Base-by-base conservation (phyloP, 2,113 vertebrate species). In the Cynocephalus volans region DNA sequence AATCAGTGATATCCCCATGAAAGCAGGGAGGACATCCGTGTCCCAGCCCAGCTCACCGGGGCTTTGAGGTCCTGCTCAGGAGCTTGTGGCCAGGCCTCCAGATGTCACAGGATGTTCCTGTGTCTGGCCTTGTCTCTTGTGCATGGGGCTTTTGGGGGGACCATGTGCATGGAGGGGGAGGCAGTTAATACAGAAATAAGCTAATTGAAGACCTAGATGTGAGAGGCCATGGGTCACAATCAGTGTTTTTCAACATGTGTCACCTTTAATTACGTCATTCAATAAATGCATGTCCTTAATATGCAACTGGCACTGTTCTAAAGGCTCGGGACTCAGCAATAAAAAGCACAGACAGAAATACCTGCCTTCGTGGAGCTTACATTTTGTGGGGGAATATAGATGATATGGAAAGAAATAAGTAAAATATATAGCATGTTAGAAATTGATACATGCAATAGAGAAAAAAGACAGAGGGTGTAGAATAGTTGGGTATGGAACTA, bases 341-440 rank as follows among this genome's bases (percentile, higher is more conserved):
- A 8, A 62, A 64, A 26, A 41, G 26, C 28, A 8, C 26, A 60
- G 26, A 50, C 52, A 45, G 73, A 84, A 88, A 64, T 58, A 10
- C 23, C 60, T 58, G 11, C 6, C 60, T 6, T 56, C 17, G 0
- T 4, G 41, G 79, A 88, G n/a, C 56, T 88, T 48, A 48, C 8
- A 21, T 77, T 77, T 56, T 10, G 45, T 19, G 45, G 15, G 15
- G 9, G 50, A 62, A 45, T 48, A 92, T 5, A 65, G 19, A 23
- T 10, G 45, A 75, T 62, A 65, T 19, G 73, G 50, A 81, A 64
- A 26, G 41, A 70, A 97, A 36, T 62, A 69, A 70, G 62, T 52
- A 28, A 76, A 86, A 45, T 31, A 24, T 0, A 4, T 54, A 72
- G 23, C 41, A 36, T 73, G 36, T 52, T 52, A 41, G 64, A 41